Evolutionary conservation across 2,888 invertebrate genomes (phyloP).

Genomic region (Pterostichus niger): DNA sequence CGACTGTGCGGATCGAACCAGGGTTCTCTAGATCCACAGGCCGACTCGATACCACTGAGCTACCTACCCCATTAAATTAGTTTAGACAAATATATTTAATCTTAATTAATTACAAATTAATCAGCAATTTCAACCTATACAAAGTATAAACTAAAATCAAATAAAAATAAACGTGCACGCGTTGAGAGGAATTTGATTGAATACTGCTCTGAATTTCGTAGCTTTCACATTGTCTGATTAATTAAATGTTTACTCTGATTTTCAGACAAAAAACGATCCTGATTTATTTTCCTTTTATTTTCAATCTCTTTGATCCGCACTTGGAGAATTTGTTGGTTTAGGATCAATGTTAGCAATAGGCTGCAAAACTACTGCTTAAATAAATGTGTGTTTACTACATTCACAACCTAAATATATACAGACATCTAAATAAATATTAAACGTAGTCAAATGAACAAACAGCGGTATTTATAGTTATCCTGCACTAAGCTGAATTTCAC

Average conservation of each 20-base stretch:
- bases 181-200: background rate
- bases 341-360: background rate
- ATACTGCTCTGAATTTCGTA: slow-evolving; percentile 10
- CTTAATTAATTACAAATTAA: too few relatives aligned
- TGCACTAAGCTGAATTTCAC: too few relatives aligned
- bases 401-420: too few relatives aligned
- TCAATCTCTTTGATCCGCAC: slow-evolving; percentile 12
- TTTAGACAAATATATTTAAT: too few relatives aligned
- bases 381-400: background rate
- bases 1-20: too few relatives aligned
- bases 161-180: background rate
- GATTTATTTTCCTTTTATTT: slow-evolving; percentile 40
- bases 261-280: slow-evolving; percentile 35
- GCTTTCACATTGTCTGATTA: slow-evolving; percentile 30
- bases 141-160: slow-evolving; percentile 10
- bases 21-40: too few relatives aligned
- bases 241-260: slow-evolving; percentile 46
- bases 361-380: background rate
- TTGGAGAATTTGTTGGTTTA: slow-evolving; percentile 37
- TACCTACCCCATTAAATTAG: too few relatives aligned
- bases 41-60: too few relatives aligned
- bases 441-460: too few relatives aligned
- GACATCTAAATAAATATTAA: too few relatives aligned
- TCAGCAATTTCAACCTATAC: too few relatives aligned
- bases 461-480: too few relatives aligned